These are phyloP conservation scores for Gastracanthus pulcherrimus DNA, from an alignment of 2,888 invertebrate species.

Conservation along the genomic window DNA sequence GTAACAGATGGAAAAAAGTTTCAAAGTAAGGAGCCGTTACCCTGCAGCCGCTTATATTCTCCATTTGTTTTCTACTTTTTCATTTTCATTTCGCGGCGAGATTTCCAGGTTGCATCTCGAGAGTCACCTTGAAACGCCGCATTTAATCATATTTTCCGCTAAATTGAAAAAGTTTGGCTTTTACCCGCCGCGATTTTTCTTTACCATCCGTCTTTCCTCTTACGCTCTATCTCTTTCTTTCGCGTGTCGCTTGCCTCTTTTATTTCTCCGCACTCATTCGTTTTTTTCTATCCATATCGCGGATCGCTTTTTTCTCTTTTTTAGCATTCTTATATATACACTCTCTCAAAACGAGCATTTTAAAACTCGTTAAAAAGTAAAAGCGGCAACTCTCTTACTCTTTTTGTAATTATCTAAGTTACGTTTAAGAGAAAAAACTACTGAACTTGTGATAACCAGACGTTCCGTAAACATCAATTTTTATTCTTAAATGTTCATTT, in stretches of 20 bases:
- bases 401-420: background rate
- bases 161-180: slow-evolving; percentile 49
- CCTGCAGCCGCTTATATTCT: slow-evolving; percentile 12
- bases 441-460: background rate
- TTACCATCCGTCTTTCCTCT: slow-evolving; percentile 17
- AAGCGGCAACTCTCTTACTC: background rate
- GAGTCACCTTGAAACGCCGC: slow-evolving; percentile 37
- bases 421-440: background rate
- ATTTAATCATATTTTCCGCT: slow-evolving; percentile 45
- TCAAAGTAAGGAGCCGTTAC: background rate
- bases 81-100: slow-evolving; percentile 29
- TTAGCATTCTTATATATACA: background rate
- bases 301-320: background rate
- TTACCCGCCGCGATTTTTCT: slow-evolving; percentile 13
- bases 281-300: too few relatives aligned
- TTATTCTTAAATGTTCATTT: background rate
- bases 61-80: slow-evolving; percentile 26
- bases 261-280: too few relatives aligned
- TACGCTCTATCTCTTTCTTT: background rate
- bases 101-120: slow-evolving; percentile 9
- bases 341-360: background rate
- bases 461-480: background rate
- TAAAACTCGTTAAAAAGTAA: slow-evolving; percentile 38
- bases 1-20: slow-evolving; percentile 16
- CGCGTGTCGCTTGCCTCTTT: background rate